These are phyloP conservation scores for Mesorhabditis sp. DNA, from an alignment of 2,888 invertebrate genomes.

Conservation along the genomic window DNA sequence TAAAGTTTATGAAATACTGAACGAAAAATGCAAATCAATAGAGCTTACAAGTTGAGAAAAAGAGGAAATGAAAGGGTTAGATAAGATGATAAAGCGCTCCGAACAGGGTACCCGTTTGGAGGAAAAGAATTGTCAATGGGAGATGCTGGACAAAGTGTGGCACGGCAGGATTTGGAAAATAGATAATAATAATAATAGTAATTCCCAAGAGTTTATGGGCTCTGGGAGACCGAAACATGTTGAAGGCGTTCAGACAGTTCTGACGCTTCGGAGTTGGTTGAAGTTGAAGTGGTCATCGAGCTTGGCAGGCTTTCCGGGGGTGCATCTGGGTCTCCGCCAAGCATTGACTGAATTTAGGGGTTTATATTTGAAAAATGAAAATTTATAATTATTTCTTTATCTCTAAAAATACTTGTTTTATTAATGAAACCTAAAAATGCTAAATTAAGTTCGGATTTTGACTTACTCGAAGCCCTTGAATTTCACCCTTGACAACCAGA, in stretches of 20 bases:
- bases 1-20: no score
- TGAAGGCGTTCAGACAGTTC: slow-evolving; percentile 1
- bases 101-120: slow-evolving; percentile 6
- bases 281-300: slow-evolving; percentile 1
- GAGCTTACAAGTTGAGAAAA: no score
- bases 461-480: slow-evolving; percentile 51
- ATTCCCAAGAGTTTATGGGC: neutral
- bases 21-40: no score
- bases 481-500: slow-evolving; percentile 57
- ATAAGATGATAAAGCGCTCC: neutral
- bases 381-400: neutral
- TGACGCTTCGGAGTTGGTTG: neutral
- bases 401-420: no score
- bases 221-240: neutral
- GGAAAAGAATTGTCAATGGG: neutral
- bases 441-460: neutral
- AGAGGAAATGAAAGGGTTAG: no score
- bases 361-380: neutral
- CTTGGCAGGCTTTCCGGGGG: neutral
- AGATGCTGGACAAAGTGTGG: neutral
- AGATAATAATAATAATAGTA: neutral
- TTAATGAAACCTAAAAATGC: no score
- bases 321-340: neutral
- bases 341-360: neutral
- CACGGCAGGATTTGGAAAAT: neutral